Evolutionary conservation across 2,113 vertebrate genomes (phyloP).

Genomic region (Pavo muticus): DNA sequence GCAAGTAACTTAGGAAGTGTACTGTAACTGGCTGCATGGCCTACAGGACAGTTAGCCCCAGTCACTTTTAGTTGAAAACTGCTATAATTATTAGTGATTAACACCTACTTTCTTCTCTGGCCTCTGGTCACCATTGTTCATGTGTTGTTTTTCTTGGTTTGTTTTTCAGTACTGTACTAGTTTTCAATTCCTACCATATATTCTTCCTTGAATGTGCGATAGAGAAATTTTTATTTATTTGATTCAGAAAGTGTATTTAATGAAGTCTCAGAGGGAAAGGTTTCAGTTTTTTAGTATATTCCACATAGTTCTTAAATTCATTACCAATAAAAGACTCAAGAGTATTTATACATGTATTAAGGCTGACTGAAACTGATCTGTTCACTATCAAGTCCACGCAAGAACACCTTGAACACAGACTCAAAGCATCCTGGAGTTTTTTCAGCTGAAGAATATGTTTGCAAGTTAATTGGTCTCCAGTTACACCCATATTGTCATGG

Average conservation of each 20-base stretch:
- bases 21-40: not conserved
- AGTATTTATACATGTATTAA: not conserved
- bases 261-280: not conserved
- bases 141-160: not conserved
- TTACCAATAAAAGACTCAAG: not conserved
- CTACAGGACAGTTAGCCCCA: not conserved
- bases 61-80: not conserved
- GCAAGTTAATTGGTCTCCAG: not conserved
- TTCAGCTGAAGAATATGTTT: not conserved
- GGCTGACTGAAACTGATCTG: not conserved
- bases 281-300: slow-evolving; percentile 25
- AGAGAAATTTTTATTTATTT: slow-evolving; percentile 6
- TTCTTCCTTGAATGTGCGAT: not conserved
- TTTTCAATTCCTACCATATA: not conserved
- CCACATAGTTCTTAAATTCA: not conserved
- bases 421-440: not conserved
- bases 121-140: not conserved
- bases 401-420: not conserved
- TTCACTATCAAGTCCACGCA: not conserved
- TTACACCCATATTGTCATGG: not conserved
- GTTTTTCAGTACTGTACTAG: not conserved
- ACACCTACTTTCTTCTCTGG: not conserved
- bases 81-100: not conserved
- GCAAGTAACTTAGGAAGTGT: not conserved
- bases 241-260: not conserved